Base-by-base conservation (phyloP, 2,113 vertebrate species). In the Numida meleagris region DNA sequence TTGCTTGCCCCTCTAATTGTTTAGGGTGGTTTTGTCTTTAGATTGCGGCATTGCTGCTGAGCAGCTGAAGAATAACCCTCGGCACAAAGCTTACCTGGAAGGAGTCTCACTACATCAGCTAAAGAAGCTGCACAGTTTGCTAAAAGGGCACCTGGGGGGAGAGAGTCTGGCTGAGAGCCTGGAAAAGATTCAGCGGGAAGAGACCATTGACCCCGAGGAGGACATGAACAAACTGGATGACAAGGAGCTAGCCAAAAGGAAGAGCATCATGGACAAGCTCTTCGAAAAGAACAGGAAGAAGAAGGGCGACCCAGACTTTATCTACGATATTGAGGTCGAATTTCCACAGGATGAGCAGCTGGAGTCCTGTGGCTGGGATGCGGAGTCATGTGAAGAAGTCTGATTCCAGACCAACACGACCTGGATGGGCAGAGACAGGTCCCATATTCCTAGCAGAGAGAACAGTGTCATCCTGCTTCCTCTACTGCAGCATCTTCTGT, bases 211-310 rank as follows among this genome's bases (percentile, higher is more conserved):
- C 93, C 98, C 98, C 4, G 97, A 99, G 14, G 98, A 99, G 92
- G 99, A 99, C 88, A 96, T 99, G 63, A 99, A 99, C 97, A 99
- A 99, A 95, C 97, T 99, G n/a, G 98, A 98, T 40, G 99, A 99
- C 36, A 97, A 98, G 34, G 98, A 98, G 25, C 97, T 99, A 46
- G 98, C 98, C 65, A 98, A 97, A 77, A 98, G 98, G 95, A 99
- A 99, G 94, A 98, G 96, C 51, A 97, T 99, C 92, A 99, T 99
- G 99, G 99, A 99, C 33, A 96, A 98, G 77, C 95, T 99, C 53
- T 99, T 99, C 4, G 98, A 99, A 93, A 98, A 97, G 94, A 99
- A 99, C 95, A 98, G 98, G 59, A 98, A 97, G 91, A 98, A 59
- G 89, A 99, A 98, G 84, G 98, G 98, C 1, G 99, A 99, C 79